Evolutionary conservation across 2,797 vertebrate genomes (phyloP).

Genomic region (Anguilla obscura): DNA sequence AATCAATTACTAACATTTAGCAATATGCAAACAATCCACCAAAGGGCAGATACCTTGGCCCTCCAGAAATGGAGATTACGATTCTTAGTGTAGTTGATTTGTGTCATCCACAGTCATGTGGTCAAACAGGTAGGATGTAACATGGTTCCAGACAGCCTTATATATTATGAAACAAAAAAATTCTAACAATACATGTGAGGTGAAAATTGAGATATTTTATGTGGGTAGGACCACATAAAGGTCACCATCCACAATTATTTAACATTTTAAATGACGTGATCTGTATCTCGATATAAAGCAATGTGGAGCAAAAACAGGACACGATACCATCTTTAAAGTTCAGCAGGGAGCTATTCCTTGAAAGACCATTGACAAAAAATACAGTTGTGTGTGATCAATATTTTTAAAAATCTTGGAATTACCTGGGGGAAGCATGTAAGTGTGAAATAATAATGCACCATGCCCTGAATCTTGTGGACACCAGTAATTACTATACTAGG

Average conservation of each 20-base stretch:
- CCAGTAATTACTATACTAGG: neutral
- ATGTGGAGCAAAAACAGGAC: neutral
- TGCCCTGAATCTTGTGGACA: neutral
- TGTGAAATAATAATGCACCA: neutral
- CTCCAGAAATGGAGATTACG: no score
- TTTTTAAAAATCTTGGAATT: neutral
- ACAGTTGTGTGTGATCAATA: neutral
- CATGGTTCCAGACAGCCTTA: no score
- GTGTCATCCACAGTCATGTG: no score
- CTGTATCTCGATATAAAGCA: neutral
- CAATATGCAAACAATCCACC: no score
- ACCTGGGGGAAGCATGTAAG: neutral
- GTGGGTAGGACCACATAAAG: neutral
- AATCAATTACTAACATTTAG: no score
- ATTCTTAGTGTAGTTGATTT: no score
- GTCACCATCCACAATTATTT: neutral
- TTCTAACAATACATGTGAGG: neutral
- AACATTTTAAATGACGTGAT: neutral
- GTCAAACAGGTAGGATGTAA: no score
- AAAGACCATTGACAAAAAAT: neutral
- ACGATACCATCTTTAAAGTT: neutral
- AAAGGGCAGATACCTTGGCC: no score
- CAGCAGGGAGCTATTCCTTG: neutral
- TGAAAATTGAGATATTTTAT: neutral
- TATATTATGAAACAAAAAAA: no score